Base-by-base conservation (phyloP, 2,797 vertebrate species). In the Gymnodraco acuticeps region DNA sequence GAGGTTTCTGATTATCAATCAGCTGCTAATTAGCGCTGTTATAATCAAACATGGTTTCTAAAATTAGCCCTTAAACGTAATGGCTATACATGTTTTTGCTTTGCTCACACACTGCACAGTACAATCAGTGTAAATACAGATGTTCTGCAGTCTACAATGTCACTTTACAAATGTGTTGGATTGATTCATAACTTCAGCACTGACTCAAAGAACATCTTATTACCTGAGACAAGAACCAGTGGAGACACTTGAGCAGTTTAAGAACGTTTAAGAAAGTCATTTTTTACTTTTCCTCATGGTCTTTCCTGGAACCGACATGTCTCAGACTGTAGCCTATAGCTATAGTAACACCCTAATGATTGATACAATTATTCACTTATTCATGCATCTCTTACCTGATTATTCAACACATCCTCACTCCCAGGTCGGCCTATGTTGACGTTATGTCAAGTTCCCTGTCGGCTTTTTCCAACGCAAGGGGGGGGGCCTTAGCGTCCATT, bases 1-100 rank as follows among this genome's bases (percentile, higher is more conserved):
- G 23, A n/a, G 19, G 51, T 67, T 64, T 38, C 51, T 70, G 19
- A 3, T 16, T n/a, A 69, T 74, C 64, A 69, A 23, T 51, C 63
- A 53, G 23, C 45, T 51, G 38, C 42, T 55, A 72, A 75, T 43
- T 41, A 10, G 43, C 7, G 3, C 7, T 12, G 17, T 46, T 66
- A 23, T 4, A 31, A 48, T 61, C n/a, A 4, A 12, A 14, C n/a
- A 3, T 3, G 15, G 58, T 51, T 45, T 60, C 72, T 64, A 15
- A 43, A 16, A 42, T 15, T 14, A 56, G 42, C 52, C 52, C 38
- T 15, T 71, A 47, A 43, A 47, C 17, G 9, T 10, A 4, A 58
- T 3, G 41, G 38, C 23, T 17, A 0, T 48, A 5, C 33, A 42
- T 20, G 12, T 17, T 45, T 61, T 20, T 2, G 1, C 10, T 33